Evolutionary conservation across 92 coral and sea anemone genomes (phyloP).

Genomic region (Umimayanthus kanabou): DNA sequence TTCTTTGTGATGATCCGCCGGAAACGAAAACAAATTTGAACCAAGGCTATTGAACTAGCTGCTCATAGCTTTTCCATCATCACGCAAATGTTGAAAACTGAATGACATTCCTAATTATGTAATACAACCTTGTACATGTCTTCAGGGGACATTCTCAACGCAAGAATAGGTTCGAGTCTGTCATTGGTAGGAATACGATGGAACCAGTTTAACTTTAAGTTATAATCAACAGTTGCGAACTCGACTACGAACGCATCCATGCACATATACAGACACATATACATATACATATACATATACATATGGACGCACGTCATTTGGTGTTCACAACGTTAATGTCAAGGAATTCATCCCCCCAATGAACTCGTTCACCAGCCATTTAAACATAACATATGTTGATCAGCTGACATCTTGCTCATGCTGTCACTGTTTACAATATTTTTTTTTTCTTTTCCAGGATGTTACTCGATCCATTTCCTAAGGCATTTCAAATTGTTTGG

Average conservation of each 20-base stretch:
- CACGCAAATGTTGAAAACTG: conserved; percentile 2
- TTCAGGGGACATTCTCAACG: neutral
- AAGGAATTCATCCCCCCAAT: neutral
- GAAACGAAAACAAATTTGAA: conserved; percentile 5
- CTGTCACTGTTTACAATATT: neutral
- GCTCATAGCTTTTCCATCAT: neutral
- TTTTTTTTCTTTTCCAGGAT: neutral
- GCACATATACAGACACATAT: neutral
- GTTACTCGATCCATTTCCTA: neutral
- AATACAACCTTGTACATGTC: neutral
- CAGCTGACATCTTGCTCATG: neutral
- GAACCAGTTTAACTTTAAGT: no score
- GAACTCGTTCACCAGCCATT: neutral
- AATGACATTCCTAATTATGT: neutral
- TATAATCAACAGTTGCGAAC: no score
- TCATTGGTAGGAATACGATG: no score
- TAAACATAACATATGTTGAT: neutral
- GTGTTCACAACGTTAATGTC: neutral
- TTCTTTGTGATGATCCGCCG: conserved; percentile 7
- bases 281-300: no score
- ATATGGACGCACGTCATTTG: neutral
- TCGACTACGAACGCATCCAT: neutral
- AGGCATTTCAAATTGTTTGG: neutral
- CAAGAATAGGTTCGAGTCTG: no score
- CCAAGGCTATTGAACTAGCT: neutral